Conservation (phyloP, 1,140 invertebrate species). For the Zophobas morio region DNA sequence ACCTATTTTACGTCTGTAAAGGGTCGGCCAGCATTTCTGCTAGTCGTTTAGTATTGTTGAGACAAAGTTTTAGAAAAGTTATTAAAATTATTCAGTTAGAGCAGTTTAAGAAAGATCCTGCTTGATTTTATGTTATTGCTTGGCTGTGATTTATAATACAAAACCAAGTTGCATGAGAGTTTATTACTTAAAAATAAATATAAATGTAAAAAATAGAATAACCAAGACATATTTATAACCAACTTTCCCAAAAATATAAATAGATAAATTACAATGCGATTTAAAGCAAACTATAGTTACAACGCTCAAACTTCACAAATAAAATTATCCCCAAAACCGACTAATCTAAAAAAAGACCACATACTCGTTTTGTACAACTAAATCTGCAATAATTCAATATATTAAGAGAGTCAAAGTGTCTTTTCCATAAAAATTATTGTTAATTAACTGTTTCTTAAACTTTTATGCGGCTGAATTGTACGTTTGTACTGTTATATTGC, state of each 20-base stretch:
- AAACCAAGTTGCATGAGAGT: slow-evolving; percentile 10
- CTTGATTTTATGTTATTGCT: no score
- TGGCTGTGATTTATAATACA: slow-evolving; percentile 10
- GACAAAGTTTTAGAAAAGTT: no score
- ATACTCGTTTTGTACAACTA: slow-evolving; percentile 16
- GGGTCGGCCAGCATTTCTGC: no score
- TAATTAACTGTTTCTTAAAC: slow-evolving; percentile 7
- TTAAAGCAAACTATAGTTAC: slow-evolving; percentile 32
- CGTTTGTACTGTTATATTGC: neutral
- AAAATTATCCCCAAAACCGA: slow-evolving; percentile 33
- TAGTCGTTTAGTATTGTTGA: no score
- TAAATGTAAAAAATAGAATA: slow-evolving; percentile 22
- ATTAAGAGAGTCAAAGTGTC: slow-evolving; percentile 20
- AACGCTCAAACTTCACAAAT: slow-evolving; percentile 30
- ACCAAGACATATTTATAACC: slow-evolving; percentile 5
- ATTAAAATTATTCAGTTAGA: no score
- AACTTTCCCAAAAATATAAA: slow-evolving; percentile 32
- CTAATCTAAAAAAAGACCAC: slow-evolving; percentile 8
- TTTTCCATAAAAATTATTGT: neutral
- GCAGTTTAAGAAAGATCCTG: no score
- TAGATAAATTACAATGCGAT: slow-evolving; percentile 5
- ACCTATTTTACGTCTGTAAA: no score
- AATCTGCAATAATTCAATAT: neutral
- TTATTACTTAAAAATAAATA: slow-evolving; percentile 25
- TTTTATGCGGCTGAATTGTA: neutral